Percentiles rank a stretch among this genome's conserved stretches.
These are phyloP conservation scores for Venustaconcha ellipsiformis DNA, from an alignment of 1,140 invertebrate species.

Conservation along the genomic window DNA sequence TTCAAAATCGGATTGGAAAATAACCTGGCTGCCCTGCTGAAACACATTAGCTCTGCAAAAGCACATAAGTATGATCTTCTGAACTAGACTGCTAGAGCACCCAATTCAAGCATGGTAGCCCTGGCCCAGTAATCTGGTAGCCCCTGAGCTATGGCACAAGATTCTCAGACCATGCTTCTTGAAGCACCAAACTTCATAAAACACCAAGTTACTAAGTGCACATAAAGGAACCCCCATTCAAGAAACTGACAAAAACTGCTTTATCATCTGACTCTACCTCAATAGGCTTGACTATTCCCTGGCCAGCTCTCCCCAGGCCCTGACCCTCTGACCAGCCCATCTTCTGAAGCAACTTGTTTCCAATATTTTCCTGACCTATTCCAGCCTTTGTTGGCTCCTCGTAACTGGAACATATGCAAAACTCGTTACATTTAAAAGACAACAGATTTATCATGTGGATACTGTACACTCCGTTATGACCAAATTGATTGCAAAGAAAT, in stretches of 20 bases:
- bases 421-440: slow-evolving; percentile 1
- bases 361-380: slow-evolving; percentile 90
- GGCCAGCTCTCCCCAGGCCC: slow-evolving; percentile 92
- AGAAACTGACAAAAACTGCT: background rate
- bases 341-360: slow-evolving; percentile 94
- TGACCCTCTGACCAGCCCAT: slow-evolving; percentile 99
- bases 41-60: too few relatives aligned
- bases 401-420: slow-evolving; percentile 40
- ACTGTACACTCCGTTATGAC: too few relatives aligned
- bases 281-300: slow-evolving; percentile 93
- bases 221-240: too few relatives aligned
- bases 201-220: too few relatives aligned
- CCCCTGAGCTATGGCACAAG: background rate
- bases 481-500: too few relatives aligned
- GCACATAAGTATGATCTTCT: too few relatives aligned
- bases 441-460: background rate
- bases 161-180: background rate
- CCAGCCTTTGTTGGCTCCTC: slow-evolving; percentile 70
- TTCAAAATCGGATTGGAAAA: too few relatives aligned
- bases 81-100: too few relatives aligned
- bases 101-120: background rate
- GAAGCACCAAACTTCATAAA: too few relatives aligned
- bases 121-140: background rate
- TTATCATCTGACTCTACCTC: slow-evolving; percentile 73
- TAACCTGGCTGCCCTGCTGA: too few relatives aligned